phyloP scores from a whole-genome alignment of 2,888 invertebrate species.

The Phoenoteleia sp. region DNA sequence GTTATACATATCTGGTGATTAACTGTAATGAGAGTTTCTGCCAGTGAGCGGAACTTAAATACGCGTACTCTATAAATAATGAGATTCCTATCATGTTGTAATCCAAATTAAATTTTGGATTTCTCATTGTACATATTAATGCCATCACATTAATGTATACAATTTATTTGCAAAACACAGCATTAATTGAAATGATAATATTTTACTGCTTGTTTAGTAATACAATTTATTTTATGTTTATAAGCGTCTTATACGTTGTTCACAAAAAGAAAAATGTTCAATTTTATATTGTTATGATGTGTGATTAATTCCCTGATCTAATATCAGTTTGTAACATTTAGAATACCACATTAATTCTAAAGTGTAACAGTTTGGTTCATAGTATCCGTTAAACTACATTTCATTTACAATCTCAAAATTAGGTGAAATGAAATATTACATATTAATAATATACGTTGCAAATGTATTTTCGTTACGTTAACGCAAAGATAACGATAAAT shows the following conservation, averaged over 20 bases:
- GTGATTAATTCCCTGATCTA: neutral
- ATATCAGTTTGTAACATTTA: neutral
- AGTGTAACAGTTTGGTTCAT: neutral
- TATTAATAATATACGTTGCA: too few species aligned
- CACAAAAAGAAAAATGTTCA: neutral
- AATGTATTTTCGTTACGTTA: too few species aligned
- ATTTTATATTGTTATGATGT: neutral
- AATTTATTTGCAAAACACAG: slow-evolving; percentile 46
- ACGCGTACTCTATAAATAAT: slow-evolving; percentile 43
- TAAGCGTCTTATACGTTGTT: slow-evolving; percentile 24
- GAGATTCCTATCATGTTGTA: slow-evolving; percentile 51
- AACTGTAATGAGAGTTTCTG: slow-evolving; percentile 49
- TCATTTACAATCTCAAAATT: too few species aligned
- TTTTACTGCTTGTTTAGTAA: slow-evolving; percentile 16
- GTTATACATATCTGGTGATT: slow-evolving; percentile 27
- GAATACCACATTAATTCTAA: neutral
- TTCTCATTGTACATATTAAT: slow-evolving; percentile 46
- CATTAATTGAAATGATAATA: slow-evolving; percentile 51
- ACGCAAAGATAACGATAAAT: too few species aligned
- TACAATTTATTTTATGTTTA: slow-evolving; percentile 20
- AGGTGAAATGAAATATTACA: too few species aligned
- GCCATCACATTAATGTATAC: slow-evolving; percentile 13
- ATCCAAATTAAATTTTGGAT: slow-evolving; percentile 49
- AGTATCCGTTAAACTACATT: too few species aligned
- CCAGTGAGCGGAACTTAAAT: slow-evolving; percentile 34